Conservation (phyloP, 30 jellyfish, hydroid and myxozoan species). For the Hydra vulgaris region DNA sequence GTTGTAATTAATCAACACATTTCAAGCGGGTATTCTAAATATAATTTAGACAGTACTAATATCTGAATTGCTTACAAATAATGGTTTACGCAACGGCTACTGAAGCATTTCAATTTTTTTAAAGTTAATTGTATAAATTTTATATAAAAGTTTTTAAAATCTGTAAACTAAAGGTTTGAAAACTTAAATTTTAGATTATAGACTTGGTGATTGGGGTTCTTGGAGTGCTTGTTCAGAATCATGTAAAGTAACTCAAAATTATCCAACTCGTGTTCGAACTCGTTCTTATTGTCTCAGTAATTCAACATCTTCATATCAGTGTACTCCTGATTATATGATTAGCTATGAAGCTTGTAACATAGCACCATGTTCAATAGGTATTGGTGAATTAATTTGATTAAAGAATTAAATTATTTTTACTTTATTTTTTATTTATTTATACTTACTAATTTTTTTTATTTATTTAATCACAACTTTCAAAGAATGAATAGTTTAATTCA, state of each 20-base stretch:
- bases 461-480: background rate
- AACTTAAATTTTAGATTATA: background rate
- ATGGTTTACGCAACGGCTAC: too few species aligned
- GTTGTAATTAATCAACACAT: too few species aligned
- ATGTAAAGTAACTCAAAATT: background rate
- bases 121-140: too few species aligned
- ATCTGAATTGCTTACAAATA: too few species aligned
- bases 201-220: background rate
- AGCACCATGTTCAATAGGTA: background rate
- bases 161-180: too few species aligned
- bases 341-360: background rate
- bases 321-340: background rate
- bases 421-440: too few species aligned
- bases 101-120: too few species aligned
- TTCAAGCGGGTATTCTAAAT: too few species aligned
- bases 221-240: background rate
- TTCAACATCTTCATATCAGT: background rate
- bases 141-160: too few species aligned
- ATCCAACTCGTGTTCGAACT: background rate
- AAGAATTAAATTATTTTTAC: too few species aligned
- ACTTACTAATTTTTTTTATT: background rate
- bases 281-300: background rate
- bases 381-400: too few species aligned
- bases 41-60: too few species aligned
- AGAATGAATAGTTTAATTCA: background rate